Conservation (phyloP, 2,888 invertebrate genomes). For the Cantharis rustica region DNA sequence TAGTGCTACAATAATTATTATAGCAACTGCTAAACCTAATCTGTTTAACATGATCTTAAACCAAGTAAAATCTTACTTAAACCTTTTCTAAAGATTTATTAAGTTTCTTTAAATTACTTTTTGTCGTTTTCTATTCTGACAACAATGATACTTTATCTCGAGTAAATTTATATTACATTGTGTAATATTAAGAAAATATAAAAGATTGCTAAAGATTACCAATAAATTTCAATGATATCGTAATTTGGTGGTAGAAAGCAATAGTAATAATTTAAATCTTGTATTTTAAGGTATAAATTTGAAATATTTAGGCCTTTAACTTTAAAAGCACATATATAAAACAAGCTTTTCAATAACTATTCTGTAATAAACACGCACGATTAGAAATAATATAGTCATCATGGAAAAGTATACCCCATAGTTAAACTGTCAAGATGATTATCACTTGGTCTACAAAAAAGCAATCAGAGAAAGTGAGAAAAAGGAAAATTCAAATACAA, state of each 20-base stretch:
- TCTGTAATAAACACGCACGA: background rate
- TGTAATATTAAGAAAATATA: background rate
- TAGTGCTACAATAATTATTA: background rate
- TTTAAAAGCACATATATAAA: background rate
- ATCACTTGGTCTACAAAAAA: background rate
- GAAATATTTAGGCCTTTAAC: background rate
- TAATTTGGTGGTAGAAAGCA: background rate
- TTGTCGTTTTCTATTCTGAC: background rate
- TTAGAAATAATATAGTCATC: background rate
- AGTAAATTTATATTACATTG: background rate
- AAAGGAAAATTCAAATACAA: background rate
- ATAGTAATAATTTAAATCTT: background rate
- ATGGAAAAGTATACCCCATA: background rate
- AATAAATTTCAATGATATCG: background rate
- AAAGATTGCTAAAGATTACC: background rate
- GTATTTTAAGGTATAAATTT: background rate
- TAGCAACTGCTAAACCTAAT: background rate
- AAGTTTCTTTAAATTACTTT: conserved; percentile 1
- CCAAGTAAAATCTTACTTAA: background rate
- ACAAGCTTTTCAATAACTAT: background rate
- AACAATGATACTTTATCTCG: conserved; percentile 1
- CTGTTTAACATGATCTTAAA: background rate
- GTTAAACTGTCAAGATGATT: background rate
- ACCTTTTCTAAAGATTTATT: conserved; percentile 1
- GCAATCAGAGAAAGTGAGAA: background rate